Percentiles rank a stretch among this genome's conserved stretches.
Conservation (phyloP, 2,113 vertebrate genomes). For the Xenopus laevis region DNA sequence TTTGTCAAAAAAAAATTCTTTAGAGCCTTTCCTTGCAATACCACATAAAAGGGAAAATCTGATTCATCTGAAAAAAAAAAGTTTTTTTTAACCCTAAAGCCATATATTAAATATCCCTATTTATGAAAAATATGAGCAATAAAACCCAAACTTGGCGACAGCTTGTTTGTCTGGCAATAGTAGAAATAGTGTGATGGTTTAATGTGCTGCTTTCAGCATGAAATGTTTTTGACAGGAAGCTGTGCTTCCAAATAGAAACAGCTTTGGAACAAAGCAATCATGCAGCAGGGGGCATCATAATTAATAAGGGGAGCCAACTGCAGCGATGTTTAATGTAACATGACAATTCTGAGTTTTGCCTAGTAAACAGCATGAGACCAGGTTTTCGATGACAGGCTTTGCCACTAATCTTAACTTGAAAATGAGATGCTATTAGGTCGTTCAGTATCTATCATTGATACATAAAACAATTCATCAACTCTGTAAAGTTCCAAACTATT, state of each 20-base stretch:
- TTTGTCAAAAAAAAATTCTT: no score
- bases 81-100: no score
- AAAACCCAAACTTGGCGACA: slow-evolving; percentile 16
- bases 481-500: no score
- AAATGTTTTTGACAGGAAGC: slow-evolving; percentile 50
- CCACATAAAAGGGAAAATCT: no score
- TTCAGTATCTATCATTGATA: no score
- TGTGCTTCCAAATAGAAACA: slow-evolving; percentile 47
- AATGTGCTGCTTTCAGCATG: slow-evolving; percentile 58
- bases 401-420: slow-evolving; percentile 50
- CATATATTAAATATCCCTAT: background rate
- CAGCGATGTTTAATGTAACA: slow-evolving; percentile 56
- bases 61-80: no score
- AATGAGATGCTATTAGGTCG: slow-evolving; percentile 49
- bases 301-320: slow-evolving; percentile 56
- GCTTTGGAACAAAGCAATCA: slow-evolving; percentile 47
- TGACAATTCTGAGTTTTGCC: slow-evolving; percentile 50
- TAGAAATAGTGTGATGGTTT: slow-evolving; percentile 52
- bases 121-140: slow-evolving; percentile 8
- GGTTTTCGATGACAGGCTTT: slow-evolving; percentile 50
- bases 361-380: slow-evolving; percentile 50
- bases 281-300: slow-evolving; percentile 53
- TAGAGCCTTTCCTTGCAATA: no score
- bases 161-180: slow-evolving; percentile 31
- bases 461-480: no score